Evolutionary conservation across 2,113 vertebrate genomes (phyloP).

Genomic region (Colius striatus): DNA sequence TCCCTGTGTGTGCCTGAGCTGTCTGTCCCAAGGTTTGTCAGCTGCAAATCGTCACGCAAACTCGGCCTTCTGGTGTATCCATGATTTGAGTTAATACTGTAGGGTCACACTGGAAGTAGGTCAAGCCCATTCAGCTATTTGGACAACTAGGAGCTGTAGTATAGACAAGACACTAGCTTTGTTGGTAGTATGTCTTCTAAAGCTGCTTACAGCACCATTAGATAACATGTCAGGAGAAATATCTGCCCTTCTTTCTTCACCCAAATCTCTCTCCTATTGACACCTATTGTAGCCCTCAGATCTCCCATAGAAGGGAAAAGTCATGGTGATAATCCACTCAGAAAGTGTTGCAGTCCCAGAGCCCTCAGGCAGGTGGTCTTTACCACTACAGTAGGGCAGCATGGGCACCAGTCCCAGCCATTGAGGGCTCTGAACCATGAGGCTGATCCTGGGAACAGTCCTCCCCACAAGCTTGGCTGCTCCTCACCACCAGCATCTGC

Average conservation of each 20-base stretch:
- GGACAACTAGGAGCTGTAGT: not conserved
- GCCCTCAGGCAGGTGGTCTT: not conserved
- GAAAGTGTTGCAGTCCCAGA: not conserved
- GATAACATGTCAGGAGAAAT: not conserved
- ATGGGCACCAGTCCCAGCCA: fast-evolving
- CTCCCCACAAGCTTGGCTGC: not conserved
- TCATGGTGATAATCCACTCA: fast-evolving
- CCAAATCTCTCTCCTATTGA: not conserved
- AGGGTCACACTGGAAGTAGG: not conserved
- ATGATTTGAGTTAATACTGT: not conserved
- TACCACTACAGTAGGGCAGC: fast-evolving
- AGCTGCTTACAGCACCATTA: not conserved
- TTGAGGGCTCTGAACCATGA: fast-evolving
- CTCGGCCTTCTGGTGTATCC: not conserved
- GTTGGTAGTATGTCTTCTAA: not conserved
- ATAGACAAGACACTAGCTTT: not conserved
- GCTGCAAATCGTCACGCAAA: not conserved
- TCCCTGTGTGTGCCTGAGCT: not conserved
- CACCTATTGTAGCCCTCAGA: not conserved
- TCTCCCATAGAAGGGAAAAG: not conserved
- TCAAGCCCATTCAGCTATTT: not conserved
- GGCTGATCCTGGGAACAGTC: not conserved
- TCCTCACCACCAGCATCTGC: not conserved
- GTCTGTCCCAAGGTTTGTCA: not conserved
- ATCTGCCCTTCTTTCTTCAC: not conserved